Percentiles rank a stretch among this genome's conserved stretches.
These are phyloP conservation scores for Castor canadensis DNA, from an alignment of 2,113 vertebrate genomes.

Conservation along the genomic window DNA sequence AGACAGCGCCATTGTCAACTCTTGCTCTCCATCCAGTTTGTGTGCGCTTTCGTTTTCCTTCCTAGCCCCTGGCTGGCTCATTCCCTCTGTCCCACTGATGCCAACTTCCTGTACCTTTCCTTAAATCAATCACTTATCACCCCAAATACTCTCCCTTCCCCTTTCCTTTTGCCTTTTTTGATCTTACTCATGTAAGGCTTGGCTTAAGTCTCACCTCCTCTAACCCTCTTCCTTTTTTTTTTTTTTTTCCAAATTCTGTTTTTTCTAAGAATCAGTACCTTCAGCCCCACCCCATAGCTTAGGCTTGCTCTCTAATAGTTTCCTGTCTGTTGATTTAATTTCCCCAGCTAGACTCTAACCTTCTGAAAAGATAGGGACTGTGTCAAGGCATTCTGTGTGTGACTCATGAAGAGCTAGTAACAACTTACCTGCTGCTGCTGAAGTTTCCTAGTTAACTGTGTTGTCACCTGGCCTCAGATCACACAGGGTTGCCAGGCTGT, in stretches of 20 bases:
- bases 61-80: neutral
- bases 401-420: neutral
- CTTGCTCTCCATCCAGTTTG: accelerated
- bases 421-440: neutral
- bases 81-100: neutral
- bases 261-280: neutral
- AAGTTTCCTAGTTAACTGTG: neutral
- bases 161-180: neutral
- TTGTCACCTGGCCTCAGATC: accelerated
- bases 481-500: accelerated
- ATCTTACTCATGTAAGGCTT: neutral
- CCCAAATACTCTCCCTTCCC: too few species aligned
- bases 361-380: neutral
- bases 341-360: neutral
- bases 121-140: neutral
- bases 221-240: neutral
- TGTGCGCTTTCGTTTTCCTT: neutral
- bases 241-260: neutral
- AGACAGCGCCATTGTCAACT: accelerated
- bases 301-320: neutral
- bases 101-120: neutral
- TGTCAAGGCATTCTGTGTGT: neutral
- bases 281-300: neutral
- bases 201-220: neutral
- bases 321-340: neutral